Evolutionary conservation across 2,113 vertebrate species (phyloP).

Genomic region (Toxostoma redivivum): DNA sequence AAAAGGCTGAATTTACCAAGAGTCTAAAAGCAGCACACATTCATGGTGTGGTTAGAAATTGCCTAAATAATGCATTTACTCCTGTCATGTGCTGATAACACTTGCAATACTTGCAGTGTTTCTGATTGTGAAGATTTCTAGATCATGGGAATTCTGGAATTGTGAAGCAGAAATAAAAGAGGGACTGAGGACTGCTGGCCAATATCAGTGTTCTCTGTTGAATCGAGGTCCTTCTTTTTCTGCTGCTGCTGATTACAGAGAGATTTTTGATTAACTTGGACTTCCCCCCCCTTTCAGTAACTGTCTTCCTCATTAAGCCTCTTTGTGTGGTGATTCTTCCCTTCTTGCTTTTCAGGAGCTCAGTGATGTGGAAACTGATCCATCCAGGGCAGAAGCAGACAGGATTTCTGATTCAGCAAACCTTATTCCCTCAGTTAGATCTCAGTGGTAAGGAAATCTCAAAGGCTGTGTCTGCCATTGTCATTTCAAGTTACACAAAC

Average conservation of each 20-base stretch:
- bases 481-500: neutral
- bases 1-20: neutral
- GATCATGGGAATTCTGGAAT: neutral
- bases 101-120: neutral
- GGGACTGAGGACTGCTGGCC: neutral
- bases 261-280: neutral
- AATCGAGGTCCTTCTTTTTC: neutral
- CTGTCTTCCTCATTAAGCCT: neutral
- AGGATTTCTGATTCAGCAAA: neutral
- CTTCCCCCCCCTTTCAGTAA: neutral
- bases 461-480: neutral
- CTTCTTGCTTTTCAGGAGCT: slow-evolving; percentile 6
- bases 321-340: neutral
- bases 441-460: neutral
- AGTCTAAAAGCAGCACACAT: rapidly evolving
- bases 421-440: neutral
- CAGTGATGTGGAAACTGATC: slow-evolving; percentile 1
- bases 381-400: neutral
- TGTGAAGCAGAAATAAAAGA: neutral
- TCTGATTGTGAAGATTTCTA: neutral
- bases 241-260: neutral
- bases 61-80: neutral
- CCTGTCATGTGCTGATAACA: neutral
- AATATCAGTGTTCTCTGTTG: neutral
- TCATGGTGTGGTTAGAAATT: neutral